Base-by-base conservation (phyloP, 1,140 invertebrate genomes). In the Hyposmocoma kahamanoa region DNA sequence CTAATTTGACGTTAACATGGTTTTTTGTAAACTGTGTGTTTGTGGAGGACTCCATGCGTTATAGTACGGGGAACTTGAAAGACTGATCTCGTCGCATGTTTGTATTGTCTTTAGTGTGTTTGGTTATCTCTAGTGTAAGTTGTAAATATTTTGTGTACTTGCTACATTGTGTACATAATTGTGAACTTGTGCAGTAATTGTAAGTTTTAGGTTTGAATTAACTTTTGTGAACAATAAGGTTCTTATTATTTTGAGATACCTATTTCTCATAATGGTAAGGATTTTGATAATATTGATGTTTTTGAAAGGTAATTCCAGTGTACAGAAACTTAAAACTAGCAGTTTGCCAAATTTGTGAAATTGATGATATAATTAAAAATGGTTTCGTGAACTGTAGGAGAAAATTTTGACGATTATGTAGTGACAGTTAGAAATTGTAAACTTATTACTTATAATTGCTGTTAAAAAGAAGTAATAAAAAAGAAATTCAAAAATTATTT, bases 41-140 rank as follows among this genome's bases (percentile, higher is more conserved):
- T 72, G 59, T 45, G 58, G 56, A 42, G 42, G 59, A 60, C 69
- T 80, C 86, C 38, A 79, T 89, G 83, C 88, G 88, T 89, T 89
- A 74, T 89, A 89, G 88, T 86, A 89, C 84, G 84, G 59, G 59
- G 49, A 56, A 47, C 52, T 72, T 59, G 66, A 36, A 49, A 39
- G 58, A 45, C 56, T 70, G 50, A 63, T 56, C n/a, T n/a, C n/a
- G n/a, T n/a, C n/a, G n/a, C n/a, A n/a, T n/a, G n/a, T n/a, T n/a
- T n/a, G n/a, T n/a, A n/a, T n/a, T n/a, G n/a, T n/a, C n/a, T n/a
- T n/a, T 18, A 41, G 15, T 59, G 44, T 41, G 21, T 61, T 64
- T 53, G 61, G 52, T 41, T 59, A 70, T 67, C 73, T 73, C 74
- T 70, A 72, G 67, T 47, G 42, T 69, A 66, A 69, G 59, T 44